Evolutionary conservation across 2,888 invertebrate genomes (phyloP).

Genomic region (Caenorhabditis sp.): DNA sequence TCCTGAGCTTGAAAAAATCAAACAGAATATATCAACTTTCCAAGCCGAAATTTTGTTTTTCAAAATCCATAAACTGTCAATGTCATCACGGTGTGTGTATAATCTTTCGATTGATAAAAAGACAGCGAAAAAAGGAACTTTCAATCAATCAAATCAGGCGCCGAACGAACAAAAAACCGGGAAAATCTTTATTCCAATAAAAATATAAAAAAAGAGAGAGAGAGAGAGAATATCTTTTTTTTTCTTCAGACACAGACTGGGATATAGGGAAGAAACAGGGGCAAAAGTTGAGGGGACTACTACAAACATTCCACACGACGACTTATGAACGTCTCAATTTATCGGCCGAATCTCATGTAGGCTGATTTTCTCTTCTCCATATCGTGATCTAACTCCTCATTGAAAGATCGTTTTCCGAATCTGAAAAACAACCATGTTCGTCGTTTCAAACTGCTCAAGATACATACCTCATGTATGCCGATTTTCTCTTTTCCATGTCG

Average conservation of each 20-base stretch:
- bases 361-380: not conserved
- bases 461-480: slow-evolving; percentile 52
- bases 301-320: not conserved
- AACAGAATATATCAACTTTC: too few relatives aligned
- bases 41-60: too few relatives aligned
- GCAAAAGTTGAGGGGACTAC: not conserved
- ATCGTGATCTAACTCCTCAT: not conserved
- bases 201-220: not conserved
- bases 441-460: not conserved
- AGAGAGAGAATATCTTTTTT: not conserved
- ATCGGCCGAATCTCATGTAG: slow-evolving; percentile 4
- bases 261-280: not conserved
- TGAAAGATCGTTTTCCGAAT: not conserved
- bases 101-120: not conserved
- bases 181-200: slow-evolving; percentile 1
- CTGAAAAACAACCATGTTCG: not conserved
- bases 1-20: too few relatives aligned
- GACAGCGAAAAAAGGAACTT: not conserved
- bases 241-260: not conserved
- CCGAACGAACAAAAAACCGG: not conserved
- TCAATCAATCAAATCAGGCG: slow-evolving; percentile 1
- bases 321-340: not conserved
- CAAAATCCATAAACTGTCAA: too few relatives aligned
- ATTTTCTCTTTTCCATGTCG: slow-evolving; percentile 46
- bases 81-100: not conserved